Conservation (phyloP, 1,140 invertebrate species). For the Brachionus manjavacas region DNA sequence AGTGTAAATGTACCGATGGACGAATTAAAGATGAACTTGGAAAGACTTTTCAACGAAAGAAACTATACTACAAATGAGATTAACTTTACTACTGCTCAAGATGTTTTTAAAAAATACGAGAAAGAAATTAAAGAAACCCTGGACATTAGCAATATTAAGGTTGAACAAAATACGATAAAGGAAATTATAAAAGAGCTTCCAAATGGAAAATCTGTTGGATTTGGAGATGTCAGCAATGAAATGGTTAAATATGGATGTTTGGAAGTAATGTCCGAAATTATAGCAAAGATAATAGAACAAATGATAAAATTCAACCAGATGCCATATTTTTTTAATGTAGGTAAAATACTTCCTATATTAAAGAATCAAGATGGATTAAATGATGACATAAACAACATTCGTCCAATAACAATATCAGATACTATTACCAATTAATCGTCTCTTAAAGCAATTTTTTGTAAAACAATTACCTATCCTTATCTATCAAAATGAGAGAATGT, state of each 20-base stretch:
- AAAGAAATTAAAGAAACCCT: background rate
- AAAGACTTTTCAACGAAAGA: background rate
- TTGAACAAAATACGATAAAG: background rate
- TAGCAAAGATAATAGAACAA: background rate
- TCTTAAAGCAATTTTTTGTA: conserved; percentile 55
- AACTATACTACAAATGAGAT: background rate
- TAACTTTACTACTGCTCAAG: background rate
- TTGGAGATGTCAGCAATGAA: background rate
- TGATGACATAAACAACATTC: background rate
- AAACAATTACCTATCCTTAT: background rate
- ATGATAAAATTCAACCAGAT: background rate
- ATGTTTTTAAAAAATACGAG: background rate
- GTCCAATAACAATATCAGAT: background rate
- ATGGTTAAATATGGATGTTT: background rate
- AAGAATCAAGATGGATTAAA: background rate
- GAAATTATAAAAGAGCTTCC: background rate
- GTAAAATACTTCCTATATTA: background rate
- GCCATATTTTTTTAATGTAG: background rate
- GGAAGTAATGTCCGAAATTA: background rate
- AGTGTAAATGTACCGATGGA: background rate
- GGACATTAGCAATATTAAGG: background rate
- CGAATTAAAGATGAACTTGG: background rate
- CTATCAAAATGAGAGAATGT: conserved; percentile 64
- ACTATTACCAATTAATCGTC: background rate
- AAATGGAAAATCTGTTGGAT: background rate